Evolutionary conservation across 2,113 vertebrate genomes (phyloP), one percentile per base, ranked within the genome.

Genomic region (Hippocampus guttulatus): DNA sequence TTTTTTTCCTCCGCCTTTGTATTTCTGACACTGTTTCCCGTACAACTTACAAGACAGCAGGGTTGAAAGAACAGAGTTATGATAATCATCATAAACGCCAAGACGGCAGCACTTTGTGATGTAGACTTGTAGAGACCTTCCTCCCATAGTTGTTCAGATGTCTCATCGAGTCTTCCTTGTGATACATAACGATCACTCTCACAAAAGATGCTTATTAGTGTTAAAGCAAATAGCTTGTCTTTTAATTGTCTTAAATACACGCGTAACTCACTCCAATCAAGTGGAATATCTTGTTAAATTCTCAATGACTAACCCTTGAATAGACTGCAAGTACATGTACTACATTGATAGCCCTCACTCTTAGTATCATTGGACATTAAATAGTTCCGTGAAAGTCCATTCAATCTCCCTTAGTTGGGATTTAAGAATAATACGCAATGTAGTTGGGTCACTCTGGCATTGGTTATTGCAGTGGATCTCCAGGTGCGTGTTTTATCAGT

Each of bases 1-100:
- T 90, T 90, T 85, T 87, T 82, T 79, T 1, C 54, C 0, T 61
- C 27, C 27, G 30, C 27, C 15, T 61, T 33, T 8, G 75, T 90
- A 77, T 82, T 75, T 82, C 75, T 69, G 67, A 70, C 70, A 52
- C 80, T 77, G 68, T 69, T 63, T 8, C 41, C 33, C 5, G 33
- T 38, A 38, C 5, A 38, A 54, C 71, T 80, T 43, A 62, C 11
- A 38, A 45, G 30, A 80, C 76, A 69, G 63, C 20, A 38, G 57
- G 66, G 69, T 41, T 74, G 51, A 54, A 45, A 43, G 9, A 15
- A 80, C 78, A 64, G 71, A 64, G 71, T 57, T 62, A 77, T 71
- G 79, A 83, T 75, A 78, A 76, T 62, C 30, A 75, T 61, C 74
- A 75, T 68, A 49, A 64, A 63, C 0, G 40, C 11, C 27, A 52